phyloP scores from a whole-genome alignment of 2,797 vertebrate genomes.

The Ibycter americanus region DNA sequence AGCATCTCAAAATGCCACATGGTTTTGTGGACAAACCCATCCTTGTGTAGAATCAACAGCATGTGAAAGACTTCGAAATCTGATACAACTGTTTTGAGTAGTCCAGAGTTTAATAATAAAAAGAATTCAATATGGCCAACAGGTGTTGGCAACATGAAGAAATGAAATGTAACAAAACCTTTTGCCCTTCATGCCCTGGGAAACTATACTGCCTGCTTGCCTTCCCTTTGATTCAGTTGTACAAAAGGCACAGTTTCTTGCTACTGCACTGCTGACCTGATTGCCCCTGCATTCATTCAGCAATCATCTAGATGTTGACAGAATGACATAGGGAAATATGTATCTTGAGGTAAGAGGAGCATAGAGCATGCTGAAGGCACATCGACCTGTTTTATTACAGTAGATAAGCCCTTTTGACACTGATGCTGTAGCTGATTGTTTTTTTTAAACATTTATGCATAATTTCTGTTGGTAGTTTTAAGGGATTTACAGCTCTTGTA shows the following conservation, averaged over 20 bases:
- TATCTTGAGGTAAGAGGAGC: not conserved
- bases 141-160: not conserved
- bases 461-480: not conserved
- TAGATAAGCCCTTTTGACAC: not conserved
- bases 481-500: not conserved
- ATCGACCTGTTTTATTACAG: not conserved
- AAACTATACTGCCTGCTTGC: not conserved
- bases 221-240: not conserved
- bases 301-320: not conserved
- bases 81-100: not conserved
- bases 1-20: not conserved
- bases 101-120: not conserved
- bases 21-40: not conserved
- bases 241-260: not conserved
- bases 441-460: not conserved
- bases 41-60: not conserved
- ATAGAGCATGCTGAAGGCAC: not conserved
- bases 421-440: rapidly evolving
- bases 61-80: not conserved
- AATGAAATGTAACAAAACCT: not conserved
- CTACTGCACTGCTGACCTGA: not conserved
- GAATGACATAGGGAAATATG: not conserved
- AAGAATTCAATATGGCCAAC: not conserved
- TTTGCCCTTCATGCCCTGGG: not conserved
- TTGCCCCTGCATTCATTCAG: not conserved